Evolutionary conservation across 1,140 invertebrate species (phyloP).

Genomic region (Meloidogyne chitwoodi): DNA sequence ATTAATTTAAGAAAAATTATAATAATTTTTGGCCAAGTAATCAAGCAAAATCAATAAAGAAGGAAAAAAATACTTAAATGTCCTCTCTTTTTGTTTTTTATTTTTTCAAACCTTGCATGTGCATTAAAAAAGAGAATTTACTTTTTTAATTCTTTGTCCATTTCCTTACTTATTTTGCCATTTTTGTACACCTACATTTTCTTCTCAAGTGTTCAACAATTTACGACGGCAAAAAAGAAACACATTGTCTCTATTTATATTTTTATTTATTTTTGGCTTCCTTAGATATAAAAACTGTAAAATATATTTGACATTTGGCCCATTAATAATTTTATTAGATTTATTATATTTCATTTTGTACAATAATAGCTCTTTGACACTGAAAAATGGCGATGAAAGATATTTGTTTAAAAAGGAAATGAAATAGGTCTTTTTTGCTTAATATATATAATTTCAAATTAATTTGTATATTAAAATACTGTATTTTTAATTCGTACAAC

Average conservation of each 20-base stretch:
- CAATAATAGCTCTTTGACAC: too few relatives aligned
- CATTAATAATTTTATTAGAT: too few relatives aligned
- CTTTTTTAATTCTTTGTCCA: not conserved
- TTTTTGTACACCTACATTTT: not conserved
- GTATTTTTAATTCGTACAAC: too few relatives aligned
- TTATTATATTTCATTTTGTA: too few relatives aligned
- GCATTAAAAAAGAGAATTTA: not conserved
- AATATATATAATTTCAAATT: too few relatives aligned
- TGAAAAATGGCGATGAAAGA: too few relatives aligned
- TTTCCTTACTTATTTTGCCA: not conserved
- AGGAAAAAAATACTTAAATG: not conserved
- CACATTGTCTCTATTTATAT: not conserved
- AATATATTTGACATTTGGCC: not conserved
- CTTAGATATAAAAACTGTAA: not conserved
- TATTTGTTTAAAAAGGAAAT: too few relatives aligned
- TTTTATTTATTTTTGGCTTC: not conserved
- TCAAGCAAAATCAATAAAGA: not conserved
- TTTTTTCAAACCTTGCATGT: not conserved
- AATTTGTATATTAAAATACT: too few relatives aligned
- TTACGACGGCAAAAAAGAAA: not conserved
- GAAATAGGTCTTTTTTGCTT: too few relatives aligned
- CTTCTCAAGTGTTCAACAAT: not conserved
- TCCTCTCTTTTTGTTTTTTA: not conserved
- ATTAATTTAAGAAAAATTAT: too few relatives aligned
- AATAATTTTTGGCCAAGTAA: not conserved